A percentile compares a stretch with the other conserved stretches of the same genome.
These are phyloP conservation scores for Ochotona princeps DNA, from an alignment of 2,113 vertebrate genomes.

Conservation along the genomic window DNA sequence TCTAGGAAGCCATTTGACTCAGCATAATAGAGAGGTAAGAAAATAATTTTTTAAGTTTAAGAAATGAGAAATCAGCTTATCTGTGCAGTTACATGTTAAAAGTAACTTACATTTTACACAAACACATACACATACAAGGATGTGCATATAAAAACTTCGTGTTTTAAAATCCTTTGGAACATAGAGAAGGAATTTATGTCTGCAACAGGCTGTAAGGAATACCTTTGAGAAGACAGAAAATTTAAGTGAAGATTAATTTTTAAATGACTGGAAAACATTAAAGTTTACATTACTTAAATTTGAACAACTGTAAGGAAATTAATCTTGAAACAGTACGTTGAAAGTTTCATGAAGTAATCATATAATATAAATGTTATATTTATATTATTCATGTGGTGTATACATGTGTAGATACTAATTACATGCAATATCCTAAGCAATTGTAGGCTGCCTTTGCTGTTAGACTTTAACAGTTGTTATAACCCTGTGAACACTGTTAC, in stretches of 20 bases:
- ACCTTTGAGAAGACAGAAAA: neutral
- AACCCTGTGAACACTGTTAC: neutral
- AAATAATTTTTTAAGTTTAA: neutral
- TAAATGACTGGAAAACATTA: neutral
- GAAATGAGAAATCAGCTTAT: constrained; percentile 38
- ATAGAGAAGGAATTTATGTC: neutral
- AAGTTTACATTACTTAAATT: neutral
- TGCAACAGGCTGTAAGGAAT: neutral
- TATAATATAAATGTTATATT: neutral
- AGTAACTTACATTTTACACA: neutral
- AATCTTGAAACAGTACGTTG: constrained; percentile 35
- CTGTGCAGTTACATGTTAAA: neutral
- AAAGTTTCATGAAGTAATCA: neutral
- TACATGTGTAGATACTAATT: neutral
- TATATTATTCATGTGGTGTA: neutral
- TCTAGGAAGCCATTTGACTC: neutral
- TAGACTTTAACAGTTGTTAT: neutral
- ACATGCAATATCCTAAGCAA: neutral
- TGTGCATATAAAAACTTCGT: neutral
- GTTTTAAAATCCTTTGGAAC: neutral
- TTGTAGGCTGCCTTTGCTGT: neutral
- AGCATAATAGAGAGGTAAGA: neutral
- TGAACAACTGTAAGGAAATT: neutral
- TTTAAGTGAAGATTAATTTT: neutral
- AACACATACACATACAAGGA: neutral